phyloP scores from a whole-genome alignment of 2,888 invertebrate genomes.

The Lepidonotus clava region DNA sequence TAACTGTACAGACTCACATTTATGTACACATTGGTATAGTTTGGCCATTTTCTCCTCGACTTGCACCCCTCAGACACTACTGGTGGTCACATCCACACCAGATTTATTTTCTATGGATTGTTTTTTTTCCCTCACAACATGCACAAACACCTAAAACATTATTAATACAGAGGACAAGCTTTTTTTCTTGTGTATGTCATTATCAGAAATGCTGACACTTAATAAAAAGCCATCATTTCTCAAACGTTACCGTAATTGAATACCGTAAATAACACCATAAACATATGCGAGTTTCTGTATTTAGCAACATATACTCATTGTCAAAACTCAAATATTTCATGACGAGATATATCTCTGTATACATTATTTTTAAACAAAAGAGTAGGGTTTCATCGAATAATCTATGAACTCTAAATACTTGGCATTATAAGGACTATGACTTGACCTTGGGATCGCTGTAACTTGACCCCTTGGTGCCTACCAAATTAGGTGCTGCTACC shows the following conservation, averaged over 20 bases:
- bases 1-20: background rate
- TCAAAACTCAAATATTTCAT: background rate
- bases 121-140: too few species aligned
- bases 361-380: background rate
- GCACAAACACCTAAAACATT: too few species aligned
- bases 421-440: background rate
- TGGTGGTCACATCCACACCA: too few species aligned
- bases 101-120: too few species aligned
- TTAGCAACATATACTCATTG: too few species aligned
- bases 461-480: background rate
- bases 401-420: constrained; percentile 5
- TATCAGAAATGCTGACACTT: too few species aligned
- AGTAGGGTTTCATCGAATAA: background rate
- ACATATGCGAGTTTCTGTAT: too few species aligned
- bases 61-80: too few species aligned
- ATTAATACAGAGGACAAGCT: too few species aligned
- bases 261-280: background rate
- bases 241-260: background rate
- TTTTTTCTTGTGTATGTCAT: too few species aligned
- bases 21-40: background rate
- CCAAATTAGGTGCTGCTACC: constrained; percentile 13
- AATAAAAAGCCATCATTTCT: too few species aligned
- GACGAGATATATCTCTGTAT: background rate
- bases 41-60: too few species aligned
- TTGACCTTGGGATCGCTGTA: background rate